These are phyloP conservation scores for Polydrusus cervinus DNA, from an alignment of 2,888 invertebrate genomes.

Conservation along the genomic window DNA sequence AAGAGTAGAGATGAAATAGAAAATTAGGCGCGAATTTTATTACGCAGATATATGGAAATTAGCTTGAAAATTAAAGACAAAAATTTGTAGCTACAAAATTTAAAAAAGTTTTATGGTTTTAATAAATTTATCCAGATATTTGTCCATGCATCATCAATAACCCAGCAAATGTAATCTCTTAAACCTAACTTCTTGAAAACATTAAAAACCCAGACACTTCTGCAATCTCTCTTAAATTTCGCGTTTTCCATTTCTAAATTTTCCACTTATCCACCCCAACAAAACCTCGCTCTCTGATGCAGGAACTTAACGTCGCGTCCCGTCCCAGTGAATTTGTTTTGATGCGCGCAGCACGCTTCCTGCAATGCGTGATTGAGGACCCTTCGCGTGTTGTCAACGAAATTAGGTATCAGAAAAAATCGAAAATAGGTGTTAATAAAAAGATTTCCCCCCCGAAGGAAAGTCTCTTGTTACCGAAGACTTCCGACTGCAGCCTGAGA, in stretches of 20 bases:
- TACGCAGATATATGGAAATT: no score
- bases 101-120: no score
- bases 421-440: conserved; percentile 56
- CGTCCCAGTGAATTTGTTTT: conserved; percentile 21
- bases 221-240: not conserved
- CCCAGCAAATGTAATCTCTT: not conserved
- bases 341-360: conserved; percentile 19
- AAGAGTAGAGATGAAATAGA: no score
- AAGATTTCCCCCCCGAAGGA: conserved; percentile 61
- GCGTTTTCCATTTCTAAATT: conserved; percentile 20
- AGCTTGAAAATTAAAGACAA: no score
- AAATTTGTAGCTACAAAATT: no score
- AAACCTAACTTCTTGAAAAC: not conserved
- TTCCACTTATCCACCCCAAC: conserved; percentile 25
- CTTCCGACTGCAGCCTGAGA: conserved; percentile 66
- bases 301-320: conserved; percentile 4
- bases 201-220: not conserved
- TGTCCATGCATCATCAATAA: no score
- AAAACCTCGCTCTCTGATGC: not conserved
- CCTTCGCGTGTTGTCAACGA: conserved; percentile 22
- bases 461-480: conserved; percentile 65
- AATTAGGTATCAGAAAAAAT: conserved; percentile 46
- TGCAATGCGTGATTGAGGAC: conserved; percentile 34
- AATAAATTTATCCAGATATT: no score
- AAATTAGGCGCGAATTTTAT: no score